Evolutionary conservation across 1,140 invertebrate species (phyloP), one percentile per base, ranked within the genome.

Genomic region (Scaptomyza graminum): DNA sequence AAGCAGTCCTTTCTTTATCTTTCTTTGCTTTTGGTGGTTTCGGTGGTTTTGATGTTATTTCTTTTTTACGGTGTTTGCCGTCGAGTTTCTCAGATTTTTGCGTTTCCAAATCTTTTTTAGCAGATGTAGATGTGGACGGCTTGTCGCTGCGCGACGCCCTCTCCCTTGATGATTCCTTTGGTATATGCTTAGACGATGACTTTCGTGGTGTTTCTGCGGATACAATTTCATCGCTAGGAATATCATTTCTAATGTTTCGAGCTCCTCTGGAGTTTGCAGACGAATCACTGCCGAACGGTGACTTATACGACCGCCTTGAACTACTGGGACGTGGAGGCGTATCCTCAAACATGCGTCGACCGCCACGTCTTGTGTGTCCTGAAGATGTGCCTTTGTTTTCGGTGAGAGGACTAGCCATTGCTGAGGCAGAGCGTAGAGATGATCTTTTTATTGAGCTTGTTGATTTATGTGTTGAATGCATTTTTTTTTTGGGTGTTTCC

Each of bases 241-340:
- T 52, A 0, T 28, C 34, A 2, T 13, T 44, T 5, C 44, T 34
- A 22, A 9, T n/a, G 9, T 18, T 18, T 1, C 39, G 25, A 6
- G 9, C 1, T 16, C 12, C 43, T 16, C 41, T 63, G 5, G 37
- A 28, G 12, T 12, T 28, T 52, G 25, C 18, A 49, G 73, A 50
- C 3, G 73, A 60, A 11, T 76, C 46, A 5, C 74, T 57, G 22
- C 44, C 56, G 2, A 22, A 37, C 0, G 76, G 43, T 9, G 76
- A 79, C 13, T 28, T 74, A 18, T 54, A 49, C 1, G 57, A 47
- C 0, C 79, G 2, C 11, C 76, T 59, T 0, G 76, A 71, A 15
- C 79, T 80, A 28, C 16, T 77, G 13, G 62, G 59, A n/a, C 44
- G 25, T 6, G 43, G 31, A 9, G 31, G 22, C 5, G 43, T 0